Evolutionary conservation across 2,113 vertebrate species (phyloP), one percentile per base, ranked within the genome.

Genomic region (Rhizomys pruinosus): DNA sequence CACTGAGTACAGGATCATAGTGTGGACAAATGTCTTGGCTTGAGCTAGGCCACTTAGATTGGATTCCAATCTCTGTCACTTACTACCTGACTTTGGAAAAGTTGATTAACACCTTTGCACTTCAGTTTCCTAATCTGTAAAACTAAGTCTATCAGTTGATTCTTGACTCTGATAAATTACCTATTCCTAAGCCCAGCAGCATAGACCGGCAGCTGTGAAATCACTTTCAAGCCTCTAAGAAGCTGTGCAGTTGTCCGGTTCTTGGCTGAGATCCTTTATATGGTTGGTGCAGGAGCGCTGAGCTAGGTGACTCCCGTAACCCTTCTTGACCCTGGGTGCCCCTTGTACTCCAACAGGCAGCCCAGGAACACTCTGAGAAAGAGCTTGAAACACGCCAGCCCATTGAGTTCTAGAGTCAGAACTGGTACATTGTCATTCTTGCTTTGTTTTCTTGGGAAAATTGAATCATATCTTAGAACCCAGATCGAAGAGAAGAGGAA

Each of bases 121-220:
- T 73, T 94, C 66, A 44, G 39, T 89, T 96, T 94, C n/a, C 61
- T 68, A 74, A 63, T 76, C 76, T 93, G 15, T 71, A 71, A 61
- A 88, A 81, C 20, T 52, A 22, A 93, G 7, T 57, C 0, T 55
- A 78, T 85, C 32, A 20, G 29, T 92, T 69, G 63, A 3, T 55
- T 69, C 25, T 72, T 69, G 2, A 32, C 27, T 17, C 29, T 23
- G 52, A 52, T 20, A 76, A n/a, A 63, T 85, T 22, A n/a, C n/a
- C n/a, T n/a, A 52, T 61, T 29, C 39, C 27, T 32, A 61, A 95
- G 39, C 8, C 11, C 12, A 77, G 37, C 12, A 77, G 12, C 34
- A 11, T 77, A 39, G 63, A 81, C 34, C 1, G n/a, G 1, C 37
- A 81, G 44, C 39, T 23, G 22, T 37, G 3, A 16, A 34, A 47